phyloP scores from a whole-genome alignment of 2,888 invertebrate species.

The Allygus modestus region DNA sequence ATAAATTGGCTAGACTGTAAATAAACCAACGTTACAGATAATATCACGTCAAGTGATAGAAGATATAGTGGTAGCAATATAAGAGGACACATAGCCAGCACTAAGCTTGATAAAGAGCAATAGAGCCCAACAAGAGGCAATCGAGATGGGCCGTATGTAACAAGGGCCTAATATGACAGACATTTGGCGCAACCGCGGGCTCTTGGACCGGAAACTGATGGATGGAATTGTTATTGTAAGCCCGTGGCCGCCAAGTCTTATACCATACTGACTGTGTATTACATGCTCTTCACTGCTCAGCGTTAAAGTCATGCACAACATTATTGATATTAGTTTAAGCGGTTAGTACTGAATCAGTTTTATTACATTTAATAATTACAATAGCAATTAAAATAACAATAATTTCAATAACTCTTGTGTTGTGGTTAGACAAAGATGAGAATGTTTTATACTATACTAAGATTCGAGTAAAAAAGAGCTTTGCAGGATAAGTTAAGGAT shows the following conservation, averaged over 20 bases:
- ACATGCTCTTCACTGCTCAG: not conserved
- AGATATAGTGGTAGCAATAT: not conserved
- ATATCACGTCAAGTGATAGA: too few relatives aligned
- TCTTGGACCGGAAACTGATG: conserved; percentile 43
- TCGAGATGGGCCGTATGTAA: conserved; percentile 37
- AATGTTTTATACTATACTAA: too few relatives aligned
- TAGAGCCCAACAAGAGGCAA: conserved; percentile 37
- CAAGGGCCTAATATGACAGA: conserved; percentile 48
- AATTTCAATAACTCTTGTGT: too few relatives aligned
- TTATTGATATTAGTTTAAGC: too few relatives aligned
- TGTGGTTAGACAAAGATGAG: too few relatives aligned
- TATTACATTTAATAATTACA: too few relatives aligned
- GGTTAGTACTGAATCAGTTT: too few relatives aligned
- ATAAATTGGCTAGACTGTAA: too few relatives aligned
- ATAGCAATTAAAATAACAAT: too few relatives aligned
- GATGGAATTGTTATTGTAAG: conserved; percentile 35
- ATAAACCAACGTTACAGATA: too few relatives aligned
- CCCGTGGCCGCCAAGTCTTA: not conserved
- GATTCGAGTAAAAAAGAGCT: too few relatives aligned
- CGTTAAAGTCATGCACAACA: not conserved
- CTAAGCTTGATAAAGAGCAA: conserved; percentile 31
- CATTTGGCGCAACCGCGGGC: conserved; percentile 30
- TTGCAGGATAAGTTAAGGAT: too few relatives aligned
- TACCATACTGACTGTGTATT: not conserved
- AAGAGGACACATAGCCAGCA: conserved; percentile 5